These are phyloP conservation scores for Meandrina meandrites DNA, from an alignment of 92 coral and sea anemone genomes.

Conservation along the genomic window DNA sequence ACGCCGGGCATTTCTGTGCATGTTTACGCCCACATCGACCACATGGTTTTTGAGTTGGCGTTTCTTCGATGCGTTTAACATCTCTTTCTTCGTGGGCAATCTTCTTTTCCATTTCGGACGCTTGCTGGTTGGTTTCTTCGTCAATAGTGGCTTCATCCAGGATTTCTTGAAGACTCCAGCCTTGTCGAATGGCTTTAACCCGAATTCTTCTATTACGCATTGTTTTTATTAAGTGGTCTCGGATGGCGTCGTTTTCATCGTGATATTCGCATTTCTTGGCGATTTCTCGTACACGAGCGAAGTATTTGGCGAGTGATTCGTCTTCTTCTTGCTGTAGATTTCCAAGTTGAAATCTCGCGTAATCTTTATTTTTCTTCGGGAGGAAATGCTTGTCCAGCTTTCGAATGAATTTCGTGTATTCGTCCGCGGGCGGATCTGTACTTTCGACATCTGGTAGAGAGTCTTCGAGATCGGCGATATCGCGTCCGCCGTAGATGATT, in stretches of 20 bases:
- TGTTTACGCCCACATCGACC: constrained; percentile 32
- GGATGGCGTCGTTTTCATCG: constrained; percentile 56
- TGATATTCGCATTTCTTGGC: constrained; percentile 49
- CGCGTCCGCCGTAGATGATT: constrained; percentile 50
- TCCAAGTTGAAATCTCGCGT: constrained; percentile 12
- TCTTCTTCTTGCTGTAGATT: constrained; percentile 4
- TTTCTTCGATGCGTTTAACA: background rate
- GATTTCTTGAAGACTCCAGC: constrained; percentile 36
- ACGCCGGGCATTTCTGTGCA: constrained; percentile 37
- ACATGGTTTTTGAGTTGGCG: constrained; percentile 6
- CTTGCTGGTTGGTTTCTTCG: constrained; percentile 40
- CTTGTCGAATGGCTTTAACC: constrained; percentile 32
- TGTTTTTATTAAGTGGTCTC: constrained; percentile 62
- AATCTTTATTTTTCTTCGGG: constrained; percentile 15
- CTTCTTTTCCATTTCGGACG: constrained; percentile 13
- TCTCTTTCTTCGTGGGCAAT: constrained; percentile 8
- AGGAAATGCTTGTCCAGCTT: constrained; percentile 56
- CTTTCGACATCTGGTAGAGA: constrained; percentile 40
- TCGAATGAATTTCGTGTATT: constrained; percentile 23
- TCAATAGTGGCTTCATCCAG: constrained; percentile 37
- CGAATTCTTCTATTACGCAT: constrained; percentile 48
- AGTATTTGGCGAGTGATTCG: constrained; percentile 24
- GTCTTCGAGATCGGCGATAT: constrained; percentile 52
- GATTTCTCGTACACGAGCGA: constrained; percentile 46
- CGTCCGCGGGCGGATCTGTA: constrained; percentile 22